Conservation (phyloP, 1,140 invertebrate genomes). For the Calephelis virginiensis region DNA sequence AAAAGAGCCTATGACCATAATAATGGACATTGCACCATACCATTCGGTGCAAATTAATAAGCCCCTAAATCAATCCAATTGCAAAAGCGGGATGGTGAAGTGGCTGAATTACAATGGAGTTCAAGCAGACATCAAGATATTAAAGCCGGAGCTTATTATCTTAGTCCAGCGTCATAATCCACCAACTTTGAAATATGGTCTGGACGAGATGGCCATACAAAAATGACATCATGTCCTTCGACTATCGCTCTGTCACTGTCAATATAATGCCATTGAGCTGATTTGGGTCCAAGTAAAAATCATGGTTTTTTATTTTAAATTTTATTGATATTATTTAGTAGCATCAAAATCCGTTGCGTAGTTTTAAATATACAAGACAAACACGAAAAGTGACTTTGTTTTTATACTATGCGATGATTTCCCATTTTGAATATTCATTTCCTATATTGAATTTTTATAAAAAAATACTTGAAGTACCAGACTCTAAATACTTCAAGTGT, state of each 20-base stretch:
- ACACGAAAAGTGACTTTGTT: too few species aligned
- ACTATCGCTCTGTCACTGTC: slow-evolving; percentile 19
- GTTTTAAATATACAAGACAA: too few species aligned
- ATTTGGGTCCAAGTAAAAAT: slow-evolving; percentile 14
- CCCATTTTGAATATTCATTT: too few species aligned
- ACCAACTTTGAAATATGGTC: background rate
- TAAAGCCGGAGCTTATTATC: background rate
- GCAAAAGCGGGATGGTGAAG: background rate
- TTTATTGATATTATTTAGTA: slow-evolving; percentile 9
- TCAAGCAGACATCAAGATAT: background rate
- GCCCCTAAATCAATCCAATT: slow-evolving; percentile 27
- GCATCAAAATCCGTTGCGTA: too few species aligned
- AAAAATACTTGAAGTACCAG: too few species aligned
- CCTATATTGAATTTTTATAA: too few species aligned
- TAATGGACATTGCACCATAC: slow-evolving; percentile 41
- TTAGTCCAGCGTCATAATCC: background rate
- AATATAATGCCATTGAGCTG: slow-evolving; percentile 21
- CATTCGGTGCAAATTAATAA: slow-evolving; percentile 40
- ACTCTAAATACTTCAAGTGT: too few species aligned
- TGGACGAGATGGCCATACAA: background rate
- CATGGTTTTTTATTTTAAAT: slow-evolving; percentile 7
- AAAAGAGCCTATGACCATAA: slow-evolving; percentile 26
- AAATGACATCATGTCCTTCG: slow-evolving; percentile 7
- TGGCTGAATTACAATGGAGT: slow-evolving; percentile 27
- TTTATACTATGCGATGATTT: too few species aligned